Conservation (phyloP, 2,113 vertebrate genomes). For the Romanogobio albipinnatus region DNA sequence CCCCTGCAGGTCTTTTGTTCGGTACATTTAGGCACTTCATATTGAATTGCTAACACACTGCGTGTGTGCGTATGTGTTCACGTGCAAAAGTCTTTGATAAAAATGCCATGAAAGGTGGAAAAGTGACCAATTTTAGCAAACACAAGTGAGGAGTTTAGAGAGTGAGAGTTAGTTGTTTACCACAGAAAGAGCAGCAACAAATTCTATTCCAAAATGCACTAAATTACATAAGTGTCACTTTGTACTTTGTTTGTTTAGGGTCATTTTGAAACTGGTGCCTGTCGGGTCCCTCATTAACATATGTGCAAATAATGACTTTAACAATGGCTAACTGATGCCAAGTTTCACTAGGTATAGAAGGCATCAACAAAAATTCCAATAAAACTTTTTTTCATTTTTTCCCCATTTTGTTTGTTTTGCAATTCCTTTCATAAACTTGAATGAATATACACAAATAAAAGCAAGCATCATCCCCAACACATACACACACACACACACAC, state of each 20-base stretch:
- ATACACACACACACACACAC: too few species aligned
- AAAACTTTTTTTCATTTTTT: not conserved
- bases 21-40: constrained; percentile 77
- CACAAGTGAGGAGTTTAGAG: constrained; percentile 8
- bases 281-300: constrained; percentile 7
- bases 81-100: constrained; percentile 48
- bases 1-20: constrained; percentile 80
- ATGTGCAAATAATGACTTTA: not conserved
- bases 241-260: constrained; percentile 16
- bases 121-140: constrained; percentile 49
- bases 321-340: not conserved
- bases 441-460: not conserved
- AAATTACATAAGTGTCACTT: constrained; percentile 36
- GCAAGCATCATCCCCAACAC: not conserved
- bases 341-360: not conserved
- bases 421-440: not conserved
- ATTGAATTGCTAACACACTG: constrained; percentile 68
- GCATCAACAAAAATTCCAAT: not conserved
- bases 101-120: constrained; percentile 57
- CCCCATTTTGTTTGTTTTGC: not conserved
- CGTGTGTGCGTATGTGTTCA: constrained; percentile 54
- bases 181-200: not conserved
- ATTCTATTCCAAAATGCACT: constrained; percentile 42
- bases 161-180: constrained; percentile 7
- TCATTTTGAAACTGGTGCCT: not conserved